Percentiles rank a stretch among this genome's conserved stretches.
Conservation (phyloP, 2,113 vertebrate species). For the rabbit (Oryctolagus cuniculus) region DNA sequence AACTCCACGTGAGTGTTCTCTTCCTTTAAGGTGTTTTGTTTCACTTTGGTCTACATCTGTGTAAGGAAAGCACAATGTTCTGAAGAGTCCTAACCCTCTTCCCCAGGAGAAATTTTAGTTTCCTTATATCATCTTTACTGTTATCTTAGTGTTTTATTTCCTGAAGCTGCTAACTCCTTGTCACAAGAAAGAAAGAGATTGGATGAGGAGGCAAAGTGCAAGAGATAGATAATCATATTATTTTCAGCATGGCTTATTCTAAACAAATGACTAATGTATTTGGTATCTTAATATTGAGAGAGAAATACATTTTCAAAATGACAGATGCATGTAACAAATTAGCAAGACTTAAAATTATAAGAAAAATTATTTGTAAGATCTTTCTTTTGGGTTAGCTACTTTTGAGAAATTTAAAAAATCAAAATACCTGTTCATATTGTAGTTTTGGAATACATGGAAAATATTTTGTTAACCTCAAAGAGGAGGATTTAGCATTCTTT, state of each 20-base stretch:
- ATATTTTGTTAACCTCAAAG: conserved; percentile 12
- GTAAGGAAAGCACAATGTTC: neutral
- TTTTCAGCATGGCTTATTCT: conserved; percentile 23
- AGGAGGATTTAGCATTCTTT: neutral
- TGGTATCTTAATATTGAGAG: neutral
- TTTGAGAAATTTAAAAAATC: conserved; percentile 42
- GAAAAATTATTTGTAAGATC: neutral
- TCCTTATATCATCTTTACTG: neutral
- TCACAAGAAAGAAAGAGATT: neutral
- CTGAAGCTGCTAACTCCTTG: neutral
- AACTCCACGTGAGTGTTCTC: neutral
- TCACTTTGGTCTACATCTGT: neutral
- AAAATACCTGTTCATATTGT: neutral
- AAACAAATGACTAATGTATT: neutral
- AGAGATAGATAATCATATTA: neutral
- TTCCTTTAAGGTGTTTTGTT: conserved; percentile 7
- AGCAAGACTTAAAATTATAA: neutral
- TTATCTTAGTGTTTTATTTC: neutral
- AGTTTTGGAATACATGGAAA: neutral
- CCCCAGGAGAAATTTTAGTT: neutral
- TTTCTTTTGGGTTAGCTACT: conserved; percentile 7
- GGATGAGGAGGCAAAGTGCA: neutral
- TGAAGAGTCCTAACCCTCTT: neutral
- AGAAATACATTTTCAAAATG: conserved; percentile 14
- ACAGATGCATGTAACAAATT: neutral